A percentile compares a stretch with the other conserved stretches of the same genome.
Evolutionary conservation across 2,888 invertebrate species (phyloP).

Genomic region (Camptogramma bilineatum): DNA sequence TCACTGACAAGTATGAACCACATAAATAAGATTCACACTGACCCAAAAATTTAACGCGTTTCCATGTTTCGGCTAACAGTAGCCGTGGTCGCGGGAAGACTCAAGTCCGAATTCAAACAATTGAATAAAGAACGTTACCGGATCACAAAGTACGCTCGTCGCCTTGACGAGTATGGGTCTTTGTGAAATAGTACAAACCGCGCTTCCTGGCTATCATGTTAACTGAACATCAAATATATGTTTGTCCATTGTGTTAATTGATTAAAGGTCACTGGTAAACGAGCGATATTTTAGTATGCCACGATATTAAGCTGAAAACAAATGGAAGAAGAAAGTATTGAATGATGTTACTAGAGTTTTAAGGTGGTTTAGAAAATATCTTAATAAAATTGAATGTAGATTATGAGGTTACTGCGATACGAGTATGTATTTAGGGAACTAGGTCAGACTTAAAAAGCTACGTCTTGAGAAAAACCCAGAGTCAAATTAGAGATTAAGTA

Average conservation of each 20-base stretch:
- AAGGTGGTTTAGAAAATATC: slow-evolving; percentile 30
- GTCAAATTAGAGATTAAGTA: slow-evolving; percentile 1
- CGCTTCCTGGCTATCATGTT: slow-evolving; percentile 75
- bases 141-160: slow-evolving; percentile 58
- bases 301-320: slow-evolving; percentile 12
- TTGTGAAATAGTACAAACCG: slow-evolving; percentile 59
- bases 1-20: slow-evolving; percentile 5
- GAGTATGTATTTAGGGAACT: slow-evolving; percentile 27
- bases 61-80: no score
- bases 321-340: slow-evolving; percentile 22
- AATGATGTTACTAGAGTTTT: slow-evolving; percentile 22
- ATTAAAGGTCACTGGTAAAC: slow-evolving; percentile 59
- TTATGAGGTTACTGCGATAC: slow-evolving; percentile 40
- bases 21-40: no score
- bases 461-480: slow-evolving; percentile 36
- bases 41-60: no score
- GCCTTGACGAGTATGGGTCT: slow-evolving; percentile 67
- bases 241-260: slow-evolving; percentile 66
- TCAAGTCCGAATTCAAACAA: slow-evolving; percentile 40
- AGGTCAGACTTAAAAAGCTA: slow-evolving; percentile 38
- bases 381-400: slow-evolving; percentile 30
- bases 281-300: slow-evolving; percentile 17
- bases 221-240: slow-evolving; percentile 68
- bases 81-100: background rate
- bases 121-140: slow-evolving; percentile 44